phyloP scores from a whole-genome alignment of 2,113 vertebrate genomes.

The Corapipo altera region DNA sequence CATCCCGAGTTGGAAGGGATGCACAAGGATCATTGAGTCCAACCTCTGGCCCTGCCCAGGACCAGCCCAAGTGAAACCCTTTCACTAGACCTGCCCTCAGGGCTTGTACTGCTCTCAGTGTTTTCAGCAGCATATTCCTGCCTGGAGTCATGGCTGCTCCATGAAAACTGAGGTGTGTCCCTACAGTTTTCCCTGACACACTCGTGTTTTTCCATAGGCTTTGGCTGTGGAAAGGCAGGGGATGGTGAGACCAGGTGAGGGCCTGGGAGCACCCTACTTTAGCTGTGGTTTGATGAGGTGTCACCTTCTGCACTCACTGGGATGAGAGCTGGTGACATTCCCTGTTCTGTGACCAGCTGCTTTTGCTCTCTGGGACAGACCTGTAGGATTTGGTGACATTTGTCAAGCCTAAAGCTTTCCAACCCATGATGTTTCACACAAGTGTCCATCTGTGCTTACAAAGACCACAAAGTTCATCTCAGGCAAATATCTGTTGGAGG shows the following conservation, averaged over 20 bases:
- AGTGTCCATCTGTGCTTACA: neutral
- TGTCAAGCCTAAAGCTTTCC: neutral
- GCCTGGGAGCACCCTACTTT: neutral
- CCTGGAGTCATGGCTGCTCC: neutral
- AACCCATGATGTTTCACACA: neutral
- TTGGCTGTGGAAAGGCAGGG: neutral
- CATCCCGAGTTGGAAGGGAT: neutral
- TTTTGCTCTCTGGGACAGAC: neutral
- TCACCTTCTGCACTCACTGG: neutral
- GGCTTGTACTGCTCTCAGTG: neutral
- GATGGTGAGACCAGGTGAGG: neutral
- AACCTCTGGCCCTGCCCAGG: neutral
- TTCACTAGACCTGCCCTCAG: rapidly evolving
- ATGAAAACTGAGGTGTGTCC: neutral
- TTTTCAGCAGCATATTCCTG: neutral
- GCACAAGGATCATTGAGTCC: neutral
- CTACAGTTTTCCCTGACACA: neutral
- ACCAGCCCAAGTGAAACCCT: neutral
- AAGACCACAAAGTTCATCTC: neutral
- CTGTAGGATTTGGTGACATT: neutral
- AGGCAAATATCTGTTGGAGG: neutral
- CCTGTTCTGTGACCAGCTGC: neutral
- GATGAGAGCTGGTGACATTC: neutral
- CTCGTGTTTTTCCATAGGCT: neutral
- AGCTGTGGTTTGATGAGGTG: neutral